phyloP scores from a whole-genome alignment of 2,113 vertebrate genomes.

The Alaudala cheleensis region DNA sequence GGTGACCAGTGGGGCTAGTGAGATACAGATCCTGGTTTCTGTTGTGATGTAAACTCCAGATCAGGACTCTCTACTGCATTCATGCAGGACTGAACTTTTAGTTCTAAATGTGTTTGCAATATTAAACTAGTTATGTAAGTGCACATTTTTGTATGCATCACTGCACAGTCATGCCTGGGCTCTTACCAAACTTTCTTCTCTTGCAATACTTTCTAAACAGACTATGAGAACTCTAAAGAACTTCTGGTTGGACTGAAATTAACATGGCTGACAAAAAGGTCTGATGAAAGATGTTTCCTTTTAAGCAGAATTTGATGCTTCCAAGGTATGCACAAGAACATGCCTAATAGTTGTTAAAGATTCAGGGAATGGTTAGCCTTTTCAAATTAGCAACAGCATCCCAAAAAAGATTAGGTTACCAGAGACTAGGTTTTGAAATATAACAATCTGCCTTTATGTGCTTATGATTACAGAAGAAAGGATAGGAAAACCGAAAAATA shows the following conservation, averaged over 20 bases:
- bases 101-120: background rate
- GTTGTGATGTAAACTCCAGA: background rate
- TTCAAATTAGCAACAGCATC: background rate
- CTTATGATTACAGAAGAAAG: background rate
- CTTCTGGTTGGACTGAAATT: background rate
- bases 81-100: conserved; percentile 4
- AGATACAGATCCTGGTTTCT: background rate
- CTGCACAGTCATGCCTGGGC: background rate
- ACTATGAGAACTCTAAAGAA: background rate
- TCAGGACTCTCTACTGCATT: conserved; percentile 1
- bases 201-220: background rate
- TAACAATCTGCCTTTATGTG: background rate
- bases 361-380: background rate
- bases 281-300: background rate
- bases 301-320: background rate
- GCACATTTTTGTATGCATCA: background rate
- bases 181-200: background rate
- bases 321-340: background rate
- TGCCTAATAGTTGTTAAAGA: background rate
- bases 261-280: background rate
- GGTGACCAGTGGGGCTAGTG: background rate
- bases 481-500: background rate
- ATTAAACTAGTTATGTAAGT: conserved; percentile 34
- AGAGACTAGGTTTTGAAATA: background rate
- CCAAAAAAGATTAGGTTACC: background rate